A percentile compares a stretch with the other conserved stretches of the same genome.
These are phyloP conservation scores for Nesometra sesokonis DNA, from an alignment of 35 echinoderm and acorn worm genomes.

Conservation along the genomic window DNA sequence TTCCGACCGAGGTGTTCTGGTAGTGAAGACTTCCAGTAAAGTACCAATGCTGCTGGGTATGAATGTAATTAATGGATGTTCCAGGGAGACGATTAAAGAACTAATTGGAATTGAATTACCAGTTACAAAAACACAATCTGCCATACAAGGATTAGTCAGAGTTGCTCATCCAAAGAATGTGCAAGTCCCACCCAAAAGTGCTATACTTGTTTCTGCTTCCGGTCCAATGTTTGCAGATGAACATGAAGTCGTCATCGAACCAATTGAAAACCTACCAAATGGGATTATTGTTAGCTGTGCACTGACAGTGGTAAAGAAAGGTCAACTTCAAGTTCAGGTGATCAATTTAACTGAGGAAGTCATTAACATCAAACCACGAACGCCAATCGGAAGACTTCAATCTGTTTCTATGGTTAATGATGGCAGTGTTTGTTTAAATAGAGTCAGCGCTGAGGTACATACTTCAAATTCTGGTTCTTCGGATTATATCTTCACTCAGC, in stretches of 20 bases:
- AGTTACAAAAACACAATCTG: not conserved
- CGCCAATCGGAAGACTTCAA: not conserved
- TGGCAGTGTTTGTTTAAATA: not conserved
- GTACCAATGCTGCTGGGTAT: not conserved
- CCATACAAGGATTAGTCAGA: not conserved
- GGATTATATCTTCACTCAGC: not conserved
- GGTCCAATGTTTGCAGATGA: not conserved
- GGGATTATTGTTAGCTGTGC: not conserved
- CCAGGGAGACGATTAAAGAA: not conserved
- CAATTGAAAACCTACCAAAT: not conserved
- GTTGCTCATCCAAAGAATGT: not conserved
- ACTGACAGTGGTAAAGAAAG: not conserved
- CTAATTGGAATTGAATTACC: not conserved
- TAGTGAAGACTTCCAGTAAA: not conserved
- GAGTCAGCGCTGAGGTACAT: not conserved
- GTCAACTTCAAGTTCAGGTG: not conserved
- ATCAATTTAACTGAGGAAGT: constrained; percentile 3
- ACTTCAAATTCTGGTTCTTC: not conserved
- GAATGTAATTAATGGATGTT: not conserved
- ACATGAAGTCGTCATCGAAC: constrained; percentile 15
- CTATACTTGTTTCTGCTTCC: not conserved
- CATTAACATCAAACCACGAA: not conserved
- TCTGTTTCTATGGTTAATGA: not conserved
- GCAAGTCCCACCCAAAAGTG: not conserved
- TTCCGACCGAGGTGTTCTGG: not conserved